phyloP scores from a whole-genome alignment of 2,797 vertebrate genomes.

The Tenualosa ilisha region DNA sequence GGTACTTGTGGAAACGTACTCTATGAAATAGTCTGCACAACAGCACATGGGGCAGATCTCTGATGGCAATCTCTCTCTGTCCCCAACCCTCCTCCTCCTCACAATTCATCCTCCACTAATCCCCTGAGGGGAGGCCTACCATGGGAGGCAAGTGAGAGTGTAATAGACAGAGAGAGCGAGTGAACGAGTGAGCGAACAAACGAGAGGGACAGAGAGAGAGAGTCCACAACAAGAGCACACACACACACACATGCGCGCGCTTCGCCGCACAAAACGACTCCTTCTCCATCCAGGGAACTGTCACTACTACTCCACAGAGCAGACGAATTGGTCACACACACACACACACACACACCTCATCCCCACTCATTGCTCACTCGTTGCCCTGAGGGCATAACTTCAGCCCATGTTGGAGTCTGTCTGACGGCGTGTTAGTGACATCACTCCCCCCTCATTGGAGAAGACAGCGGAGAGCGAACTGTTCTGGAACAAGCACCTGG shows the following conservation, averaged over 20 bases:
- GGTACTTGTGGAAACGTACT: background rate
- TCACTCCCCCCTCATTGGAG: background rate
- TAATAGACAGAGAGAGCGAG: background rate
- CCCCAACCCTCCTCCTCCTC: background rate
- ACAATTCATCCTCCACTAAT: background rate
- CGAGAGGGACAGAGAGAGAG: background rate
- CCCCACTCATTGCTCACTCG: background rate
- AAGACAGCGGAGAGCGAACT: background rate
- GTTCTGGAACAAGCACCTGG: background rate
- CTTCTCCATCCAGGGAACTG: slow-evolving; percentile 3
- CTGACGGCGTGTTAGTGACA: background rate
- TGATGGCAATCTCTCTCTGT: background rate
- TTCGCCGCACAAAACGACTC: background rate
- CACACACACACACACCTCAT: background rate
- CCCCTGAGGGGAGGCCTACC: background rate
- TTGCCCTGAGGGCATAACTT: background rate
- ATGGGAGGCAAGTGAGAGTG: background rate
- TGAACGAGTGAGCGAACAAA: background rate
- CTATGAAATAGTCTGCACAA: background rate
- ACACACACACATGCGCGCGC: background rate
- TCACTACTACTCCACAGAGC: background rate
- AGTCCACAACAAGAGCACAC: background rate
- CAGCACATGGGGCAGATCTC: slow-evolving; percentile 10
- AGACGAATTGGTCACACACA: background rate
- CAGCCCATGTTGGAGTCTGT: background rate